Base-by-base conservation (phyloP, 2,113 vertebrate species). In the Boleophthalmus pectinirostris region DNA sequence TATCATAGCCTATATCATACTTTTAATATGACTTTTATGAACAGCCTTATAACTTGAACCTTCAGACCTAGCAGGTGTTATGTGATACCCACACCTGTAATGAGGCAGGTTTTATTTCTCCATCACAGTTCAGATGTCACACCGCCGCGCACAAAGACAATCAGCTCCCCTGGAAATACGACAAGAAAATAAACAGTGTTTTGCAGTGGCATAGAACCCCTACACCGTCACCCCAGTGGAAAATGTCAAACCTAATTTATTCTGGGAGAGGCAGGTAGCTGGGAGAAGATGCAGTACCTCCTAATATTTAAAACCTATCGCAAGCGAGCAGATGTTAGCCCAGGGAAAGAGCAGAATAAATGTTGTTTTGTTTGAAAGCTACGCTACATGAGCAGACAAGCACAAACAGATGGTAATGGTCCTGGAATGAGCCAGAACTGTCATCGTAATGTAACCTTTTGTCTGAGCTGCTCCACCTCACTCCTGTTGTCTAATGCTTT, bases 231-330 rank as follows among this genome's bases (percentile, higher is more conserved):
- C 67, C 82, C 73, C 79, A 20, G 70, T 86, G 76, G 85, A 81
- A 91, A 91, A 91, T 92, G 87, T 91, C 90, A 90, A 71, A 74
- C 77, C 74, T 90, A 90, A 92, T 93, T 90, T 88, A 92, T 91
- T 92, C 88, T 66, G 72, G 12, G 67, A 70, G 84, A 89, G 86
- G 80, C 69, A 77, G 87, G 89, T 85, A 83, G 89, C 86, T 87
- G 15, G 69, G 73, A 72, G 80, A 88, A 77, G 38, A 43, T 9
- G 90, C 82, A 85, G 79, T 67, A 72, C 88, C 72, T 79, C 82
- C 84, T 88, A 86, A 92, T 91, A 85, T 91, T 90, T 90, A 87
- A 92, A 82, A 87, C 79, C 63, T 87, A 91, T 91, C 90, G 54
- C 84, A 67, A 80, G 80, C 46, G 78, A 89, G 79, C 90, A 92